Evolutionary conservation across 2,113 vertebrate genomes (phyloP).

Genomic region (Gavia stellata): DNA sequence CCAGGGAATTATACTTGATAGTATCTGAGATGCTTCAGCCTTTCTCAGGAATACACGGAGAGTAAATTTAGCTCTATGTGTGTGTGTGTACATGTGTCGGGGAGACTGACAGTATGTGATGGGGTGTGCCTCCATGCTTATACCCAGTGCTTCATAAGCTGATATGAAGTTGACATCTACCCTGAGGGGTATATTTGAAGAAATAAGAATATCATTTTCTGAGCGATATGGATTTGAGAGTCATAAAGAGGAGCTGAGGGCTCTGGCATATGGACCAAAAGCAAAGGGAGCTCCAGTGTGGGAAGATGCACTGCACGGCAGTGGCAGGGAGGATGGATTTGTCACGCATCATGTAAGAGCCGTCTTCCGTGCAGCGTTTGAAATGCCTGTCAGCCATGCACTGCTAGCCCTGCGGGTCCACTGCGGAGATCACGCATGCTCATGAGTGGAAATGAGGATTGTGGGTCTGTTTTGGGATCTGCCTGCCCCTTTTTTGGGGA

Average conservation of each 20-base stretch:
- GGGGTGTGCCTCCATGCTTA: background rate
- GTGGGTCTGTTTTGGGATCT: background rate
- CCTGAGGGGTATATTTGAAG: background rate
- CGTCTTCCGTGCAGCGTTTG: background rate
- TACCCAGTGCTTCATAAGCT: background rate
- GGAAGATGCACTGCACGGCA: accelerated
- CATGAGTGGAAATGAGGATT: background rate
- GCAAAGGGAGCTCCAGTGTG: background rate
- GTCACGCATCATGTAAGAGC: background rate
- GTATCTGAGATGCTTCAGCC: background rate
- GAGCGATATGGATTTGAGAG: background rate
- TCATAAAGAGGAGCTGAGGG: background rate
- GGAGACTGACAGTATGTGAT: background rate
- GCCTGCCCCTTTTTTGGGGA: too few relatives aligned
- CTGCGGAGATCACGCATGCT: accelerated
- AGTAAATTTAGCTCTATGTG: background rate
- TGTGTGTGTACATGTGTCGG: background rate
- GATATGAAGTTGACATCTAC: background rate
- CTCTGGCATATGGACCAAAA: background rate
- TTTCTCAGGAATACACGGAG: background rate
- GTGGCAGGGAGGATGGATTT: background rate
- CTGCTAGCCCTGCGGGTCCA: background rate
- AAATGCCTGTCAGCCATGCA: accelerated
- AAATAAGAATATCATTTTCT: background rate
- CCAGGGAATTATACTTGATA: background rate